These are phyloP conservation scores for Prorops nasuta DNA, from an alignment of 1,140 invertebrate species.

Conservation along the genomic window DNA sequence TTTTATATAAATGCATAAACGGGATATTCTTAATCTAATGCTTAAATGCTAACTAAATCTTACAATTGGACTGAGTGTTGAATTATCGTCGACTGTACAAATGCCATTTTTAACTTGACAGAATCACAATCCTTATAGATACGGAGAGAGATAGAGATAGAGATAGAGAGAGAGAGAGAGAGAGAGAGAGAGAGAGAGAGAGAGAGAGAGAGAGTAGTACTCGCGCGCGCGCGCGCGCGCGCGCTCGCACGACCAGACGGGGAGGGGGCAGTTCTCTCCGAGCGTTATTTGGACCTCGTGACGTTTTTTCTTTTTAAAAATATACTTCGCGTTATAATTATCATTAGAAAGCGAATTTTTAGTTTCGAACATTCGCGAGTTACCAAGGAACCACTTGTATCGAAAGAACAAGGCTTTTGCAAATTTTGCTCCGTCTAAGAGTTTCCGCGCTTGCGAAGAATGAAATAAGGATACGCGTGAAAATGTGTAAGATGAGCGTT, in stretches of 20 bases:
- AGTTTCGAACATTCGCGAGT: constrained; percentile 4
- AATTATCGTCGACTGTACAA: constrained; percentile 37
- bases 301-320: constrained; percentile 22
- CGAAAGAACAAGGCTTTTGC: constrained; percentile 7
- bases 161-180: too few relatives aligned
- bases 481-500: too few relatives aligned
- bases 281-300: constrained; percentile 26
- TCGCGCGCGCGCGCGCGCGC: too few relatives aligned
- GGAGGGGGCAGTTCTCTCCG: constrained; percentile 5
- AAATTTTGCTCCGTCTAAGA: too few relatives aligned
- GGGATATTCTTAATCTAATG: too few relatives aligned
- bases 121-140: constrained; percentile 12
- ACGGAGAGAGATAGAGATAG: too few relatives aligned
- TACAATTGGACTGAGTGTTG: constrained; percentile 32
- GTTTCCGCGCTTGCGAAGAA: too few relatives aligned
- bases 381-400: constrained; percentile 12
- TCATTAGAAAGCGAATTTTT: constrained; percentile 10
- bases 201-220: too few relatives aligned
- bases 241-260: too few relatives aligned
- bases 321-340: constrained; percentile 22
- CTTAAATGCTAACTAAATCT: constrained; percentile 33
- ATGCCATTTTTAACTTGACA: constrained; percentile 19
- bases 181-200: too few relatives aligned
- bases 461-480: too few relatives aligned
- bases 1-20: too few relatives aligned